Percentiles rank a stretch among this genome's conserved stretches.
These are phyloP conservation scores for Ahaetulla prasina DNA, from an alignment of 2,113 vertebrate species.

Conservation along the genomic window DNA sequence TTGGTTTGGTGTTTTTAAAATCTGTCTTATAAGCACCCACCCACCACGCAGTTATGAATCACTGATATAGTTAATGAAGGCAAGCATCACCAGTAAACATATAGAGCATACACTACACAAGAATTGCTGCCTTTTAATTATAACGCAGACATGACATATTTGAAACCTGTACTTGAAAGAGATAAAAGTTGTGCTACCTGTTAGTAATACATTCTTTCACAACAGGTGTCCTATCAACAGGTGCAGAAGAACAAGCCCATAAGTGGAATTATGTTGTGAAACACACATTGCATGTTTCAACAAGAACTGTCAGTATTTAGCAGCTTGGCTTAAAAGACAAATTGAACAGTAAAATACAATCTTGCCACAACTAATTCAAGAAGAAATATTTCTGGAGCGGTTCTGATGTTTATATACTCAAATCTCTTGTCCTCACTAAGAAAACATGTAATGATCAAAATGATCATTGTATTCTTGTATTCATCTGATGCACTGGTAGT, in stretches of 20 bases:
- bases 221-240: constrained; percentile 45
- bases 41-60: not conserved
- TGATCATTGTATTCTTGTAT: no score
- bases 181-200: not conserved
- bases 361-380: constrained; percentile 33
- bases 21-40: not conserved
- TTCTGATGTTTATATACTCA: not conserved
- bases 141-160: not conserved
- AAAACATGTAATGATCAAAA: not conserved
- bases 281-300: constrained; percentile 37
- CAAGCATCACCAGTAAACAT: not conserved
- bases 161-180: not conserved
- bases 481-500: not conserved
- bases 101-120: not conserved
- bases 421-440: not conserved
- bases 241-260: constrained; percentile 49
- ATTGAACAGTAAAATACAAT: constrained; percentile 37
- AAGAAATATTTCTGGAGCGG: constrained; percentile 43
- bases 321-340: constrained; percentile 41
- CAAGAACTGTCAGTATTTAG: constrained; percentile 47
- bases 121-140: not conserved
- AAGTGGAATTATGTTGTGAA: constrained; percentile 33
- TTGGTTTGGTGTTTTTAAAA: not conserved
- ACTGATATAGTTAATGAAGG: not conserved
- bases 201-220: constrained; percentile 2